phyloP scores from a whole-genome alignment of 2,888 invertebrate species.

The Drosophila nigricruria region DNA sequence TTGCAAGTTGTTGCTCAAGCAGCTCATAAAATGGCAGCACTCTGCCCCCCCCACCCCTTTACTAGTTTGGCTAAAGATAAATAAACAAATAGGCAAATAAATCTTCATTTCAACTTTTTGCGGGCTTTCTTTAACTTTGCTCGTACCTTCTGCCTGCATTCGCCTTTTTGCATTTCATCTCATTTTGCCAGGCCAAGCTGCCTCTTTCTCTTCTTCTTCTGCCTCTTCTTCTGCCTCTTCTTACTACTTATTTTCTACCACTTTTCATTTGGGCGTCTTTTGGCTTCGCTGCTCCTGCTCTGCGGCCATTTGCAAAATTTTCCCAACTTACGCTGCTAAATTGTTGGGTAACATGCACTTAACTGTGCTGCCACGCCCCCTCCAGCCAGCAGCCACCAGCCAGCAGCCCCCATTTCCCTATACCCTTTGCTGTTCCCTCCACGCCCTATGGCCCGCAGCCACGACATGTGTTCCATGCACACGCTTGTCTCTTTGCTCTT shows the following conservation, averaged over 20 bases:
- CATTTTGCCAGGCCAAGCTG: too few relatives aligned
- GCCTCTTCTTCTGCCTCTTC: background rate
- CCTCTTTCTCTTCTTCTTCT: background rate
- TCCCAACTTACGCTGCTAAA: constrained; percentile 76
- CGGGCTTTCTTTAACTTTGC: constrained; percentile 65
- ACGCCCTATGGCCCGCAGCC: constrained; percentile 64
- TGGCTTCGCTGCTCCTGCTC: constrained; percentile 22
- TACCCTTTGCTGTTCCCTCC: background rate
- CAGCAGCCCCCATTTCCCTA: too few relatives aligned
- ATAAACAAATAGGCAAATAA: constrained; percentile 82
- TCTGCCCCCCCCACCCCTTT: too few relatives aligned
- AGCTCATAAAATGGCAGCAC: constrained; percentile 54
- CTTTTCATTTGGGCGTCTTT: constrained; percentile 24
- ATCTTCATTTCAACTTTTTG: constrained; percentile 80
- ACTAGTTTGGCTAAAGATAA: constrained; percentile 71
- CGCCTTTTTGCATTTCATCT: constrained; percentile 12
- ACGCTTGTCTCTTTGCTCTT: constrained; percentile 69
- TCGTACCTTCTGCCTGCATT: constrained; percentile 12
- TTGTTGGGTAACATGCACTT: constrained; percentile 82
- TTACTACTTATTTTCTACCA: constrained; percentile 6
- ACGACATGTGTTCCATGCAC: constrained; percentile 74
- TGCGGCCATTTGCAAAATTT: constrained; percentile 79
- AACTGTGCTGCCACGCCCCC: constrained; percentile 54
- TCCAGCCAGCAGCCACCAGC: too few relatives aligned
- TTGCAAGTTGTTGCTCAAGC: constrained; percentile 45